Conservation (phyloP, 2,797 vertebrate species). For the Cryptoprocta ferox region DNA sequence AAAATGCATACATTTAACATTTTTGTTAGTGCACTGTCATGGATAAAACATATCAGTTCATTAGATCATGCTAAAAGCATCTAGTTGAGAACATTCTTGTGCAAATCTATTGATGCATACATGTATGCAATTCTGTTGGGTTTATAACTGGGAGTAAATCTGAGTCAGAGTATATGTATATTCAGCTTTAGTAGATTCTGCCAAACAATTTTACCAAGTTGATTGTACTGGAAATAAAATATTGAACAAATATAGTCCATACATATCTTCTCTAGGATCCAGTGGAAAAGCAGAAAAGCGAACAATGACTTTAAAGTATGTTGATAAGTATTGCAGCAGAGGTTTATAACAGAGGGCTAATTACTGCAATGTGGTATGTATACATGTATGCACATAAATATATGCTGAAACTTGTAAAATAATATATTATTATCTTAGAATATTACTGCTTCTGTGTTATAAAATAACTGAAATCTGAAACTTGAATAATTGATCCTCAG, state of each 20-base stretch:
- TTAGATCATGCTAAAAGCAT: background rate
- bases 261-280: background rate
- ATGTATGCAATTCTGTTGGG: background rate
- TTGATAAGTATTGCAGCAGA: background rate
- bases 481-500: background rate
- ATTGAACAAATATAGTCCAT: background rate
- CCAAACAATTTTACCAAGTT: background rate
- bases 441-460: constrained; percentile 4
- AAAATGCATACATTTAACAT: background rate
- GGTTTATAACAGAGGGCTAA: background rate
- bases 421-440: background rate
- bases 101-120: background rate
- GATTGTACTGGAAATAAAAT: background rate
- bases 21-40: background rate
- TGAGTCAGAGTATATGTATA: background rate
- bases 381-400: background rate
- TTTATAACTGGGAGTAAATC: background rate
- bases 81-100: background rate
- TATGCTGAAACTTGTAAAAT: constrained; percentile 14
- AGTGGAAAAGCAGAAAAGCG: background rate
- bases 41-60: background rate
- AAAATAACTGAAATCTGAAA: constrained; percentile 50
- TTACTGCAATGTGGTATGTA: background rate
- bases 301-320: background rate
- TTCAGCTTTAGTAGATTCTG: background rate